These are phyloP conservation scores for Zophobas atratus DNA, from an alignment of 1,140 invertebrate genomes.

Conservation along the genomic window DNA sequence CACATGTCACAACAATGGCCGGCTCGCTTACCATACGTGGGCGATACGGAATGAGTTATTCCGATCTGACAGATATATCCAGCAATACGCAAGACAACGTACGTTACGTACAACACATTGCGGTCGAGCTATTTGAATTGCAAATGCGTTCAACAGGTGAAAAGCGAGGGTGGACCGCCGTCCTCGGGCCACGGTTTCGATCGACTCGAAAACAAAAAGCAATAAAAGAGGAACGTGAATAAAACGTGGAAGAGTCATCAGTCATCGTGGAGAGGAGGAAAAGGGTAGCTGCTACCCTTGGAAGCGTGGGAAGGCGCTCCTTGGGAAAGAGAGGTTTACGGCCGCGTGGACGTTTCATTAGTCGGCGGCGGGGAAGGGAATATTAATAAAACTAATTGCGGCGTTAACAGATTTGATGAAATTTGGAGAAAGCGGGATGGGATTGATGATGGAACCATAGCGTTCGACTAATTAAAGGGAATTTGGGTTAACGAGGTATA, in stretches of 20 bases:
- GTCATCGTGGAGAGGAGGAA: not conserved
- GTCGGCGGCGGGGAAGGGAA: not conserved
- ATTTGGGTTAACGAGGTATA: slow-evolving; percentile 29
- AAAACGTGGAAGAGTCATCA: not conserved
- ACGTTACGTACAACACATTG: slow-evolving; percentile 47
- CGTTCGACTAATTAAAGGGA: slow-evolving; percentile 9
- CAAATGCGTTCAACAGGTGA: slow-evolving; percentile 57
- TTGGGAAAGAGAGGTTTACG: not conserved
- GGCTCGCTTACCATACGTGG: slow-evolving; percentile 3
- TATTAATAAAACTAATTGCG: slow-evolving; percentile 3
- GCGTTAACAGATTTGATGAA: not conserved
- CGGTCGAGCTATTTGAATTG: slow-evolving; percentile 52
- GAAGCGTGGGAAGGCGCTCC: slow-evolving; percentile 11
- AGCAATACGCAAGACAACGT: slow-evolving; percentile 32
- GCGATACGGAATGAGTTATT: slow-evolving; percentile 37
- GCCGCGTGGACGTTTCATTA: not conserved
- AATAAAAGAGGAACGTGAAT: not conserved
- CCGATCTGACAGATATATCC: slow-evolving; percentile 41
- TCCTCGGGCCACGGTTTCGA: slow-evolving; percentile 42
- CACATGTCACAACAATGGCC: not conserved
- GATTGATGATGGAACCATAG: not conserved
- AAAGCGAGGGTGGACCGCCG: slow-evolving; percentile 56
- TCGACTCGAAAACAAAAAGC: slow-evolving; percentile 39
- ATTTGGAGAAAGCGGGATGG: slow-evolving; percentile 19
- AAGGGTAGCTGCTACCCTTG: slow-evolving; percentile 19